A percentile compares a stretch with the other conserved stretches of the same genome.
Evolutionary conservation across 1,140 invertebrate genomes (phyloP).

Genomic region (Philopotamus ludificatus): DNA sequence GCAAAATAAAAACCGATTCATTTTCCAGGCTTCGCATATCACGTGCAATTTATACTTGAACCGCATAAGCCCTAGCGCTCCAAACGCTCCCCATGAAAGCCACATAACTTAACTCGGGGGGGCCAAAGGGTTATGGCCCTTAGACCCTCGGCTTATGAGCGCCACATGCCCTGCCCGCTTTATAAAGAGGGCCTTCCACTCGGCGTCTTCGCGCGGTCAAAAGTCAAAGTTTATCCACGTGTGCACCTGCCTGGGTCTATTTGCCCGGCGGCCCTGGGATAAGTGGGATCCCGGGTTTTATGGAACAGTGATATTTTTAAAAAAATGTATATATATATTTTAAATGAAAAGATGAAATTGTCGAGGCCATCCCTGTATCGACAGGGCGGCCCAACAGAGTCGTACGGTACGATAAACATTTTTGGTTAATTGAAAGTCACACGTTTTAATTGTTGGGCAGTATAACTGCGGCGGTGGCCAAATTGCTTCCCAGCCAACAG

Average conservation of each 20-base stretch:
- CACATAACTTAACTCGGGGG: conserved; percentile 12
- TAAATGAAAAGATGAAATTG: too few species aligned
- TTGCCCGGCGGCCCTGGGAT: not conserved
- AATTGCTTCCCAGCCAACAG: too few species aligned
- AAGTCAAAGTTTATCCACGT: conserved; percentile 18
- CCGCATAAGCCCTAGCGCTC: not conserved
- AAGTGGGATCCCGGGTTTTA: too few species aligned
- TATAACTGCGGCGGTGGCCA: too few species aligned
- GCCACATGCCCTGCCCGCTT: not conserved
- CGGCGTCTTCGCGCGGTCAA: conserved; percentile 7
- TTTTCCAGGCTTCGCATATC: not conserved
- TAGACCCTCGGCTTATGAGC: not conserved
- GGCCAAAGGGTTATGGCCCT: conserved; percentile 2
- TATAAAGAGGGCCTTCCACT: too few species aligned
- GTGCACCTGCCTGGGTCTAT: not conserved
- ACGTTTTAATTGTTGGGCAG: too few species aligned
- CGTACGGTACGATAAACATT: not conserved
- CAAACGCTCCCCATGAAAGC: conserved; percentile 11
- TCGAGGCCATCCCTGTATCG: too few species aligned
- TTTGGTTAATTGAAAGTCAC: too few species aligned
- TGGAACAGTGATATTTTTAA: too few species aligned
- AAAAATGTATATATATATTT: too few species aligned
- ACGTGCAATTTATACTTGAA: not conserved
- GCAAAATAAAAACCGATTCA: too few species aligned
- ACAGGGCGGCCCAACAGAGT: too few species aligned